phyloP scores from a whole-genome alignment of 2,113 vertebrate genomes.

The Silurus asotus region DNA sequence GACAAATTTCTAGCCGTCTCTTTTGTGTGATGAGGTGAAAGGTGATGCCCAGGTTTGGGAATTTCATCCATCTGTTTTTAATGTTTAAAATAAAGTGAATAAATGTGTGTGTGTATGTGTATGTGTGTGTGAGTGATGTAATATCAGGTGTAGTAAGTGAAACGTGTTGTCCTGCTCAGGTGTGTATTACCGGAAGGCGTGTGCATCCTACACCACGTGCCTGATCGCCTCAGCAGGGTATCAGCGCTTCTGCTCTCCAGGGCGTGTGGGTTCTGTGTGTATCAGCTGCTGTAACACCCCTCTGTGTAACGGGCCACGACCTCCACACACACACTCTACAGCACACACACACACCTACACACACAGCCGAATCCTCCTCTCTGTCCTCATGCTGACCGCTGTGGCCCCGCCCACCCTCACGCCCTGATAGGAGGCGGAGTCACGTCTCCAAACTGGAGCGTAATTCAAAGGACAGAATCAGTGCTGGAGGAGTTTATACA shows the following conservation, averaged over 20 bases:
- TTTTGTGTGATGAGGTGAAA: background rate
- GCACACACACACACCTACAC: constrained; percentile 19
- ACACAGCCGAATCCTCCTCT: background rate
- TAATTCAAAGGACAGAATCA: background rate
- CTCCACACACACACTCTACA: constrained; percentile 45
- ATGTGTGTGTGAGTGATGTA: background rate
- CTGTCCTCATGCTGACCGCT: background rate
- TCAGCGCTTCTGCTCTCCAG: constrained; percentile 61
- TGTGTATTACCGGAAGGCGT: constrained; percentile 59
- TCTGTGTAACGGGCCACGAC: constrained; percentile 61
- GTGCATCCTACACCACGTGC: constrained; percentile 61
- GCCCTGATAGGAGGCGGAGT: background rate
- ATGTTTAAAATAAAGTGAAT: background rate
- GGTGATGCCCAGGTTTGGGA: background rate
- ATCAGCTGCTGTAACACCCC: constrained; percentile 64
- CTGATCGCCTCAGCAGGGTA: constrained; percentile 61
- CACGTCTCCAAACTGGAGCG: background rate
- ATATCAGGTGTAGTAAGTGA: background rate
- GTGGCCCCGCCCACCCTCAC: background rate
- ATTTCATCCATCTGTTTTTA: background rate
- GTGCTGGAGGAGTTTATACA: background rate
- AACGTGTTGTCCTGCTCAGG: constrained; percentile 41
- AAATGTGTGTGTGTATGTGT: background rate
- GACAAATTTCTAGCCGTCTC: background rate
- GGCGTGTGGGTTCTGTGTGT: constrained; percentile 60